phyloP scores from a whole-genome alignment of 2,113 vertebrate genomes.

The Parus major region DNA sequence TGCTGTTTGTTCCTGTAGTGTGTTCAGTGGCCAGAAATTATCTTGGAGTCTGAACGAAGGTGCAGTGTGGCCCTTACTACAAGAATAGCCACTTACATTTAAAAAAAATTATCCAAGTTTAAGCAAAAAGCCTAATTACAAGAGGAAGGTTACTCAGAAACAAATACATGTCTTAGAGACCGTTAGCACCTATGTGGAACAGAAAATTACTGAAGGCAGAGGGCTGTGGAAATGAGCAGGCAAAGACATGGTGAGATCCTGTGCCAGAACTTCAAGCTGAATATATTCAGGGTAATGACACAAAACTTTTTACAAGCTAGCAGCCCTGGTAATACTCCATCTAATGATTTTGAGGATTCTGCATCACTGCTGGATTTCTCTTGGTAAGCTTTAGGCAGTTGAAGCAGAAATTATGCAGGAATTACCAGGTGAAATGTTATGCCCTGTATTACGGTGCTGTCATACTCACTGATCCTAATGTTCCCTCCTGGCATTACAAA shows the following conservation, averaged over 20 bases:
- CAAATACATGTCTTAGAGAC: neutral
- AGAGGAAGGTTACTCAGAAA: neutral
- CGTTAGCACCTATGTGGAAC: neutral
- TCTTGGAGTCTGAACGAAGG: neutral
- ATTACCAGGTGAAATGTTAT: conserved; percentile 47
- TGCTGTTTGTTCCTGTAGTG: neutral
- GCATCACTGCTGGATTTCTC: neutral
- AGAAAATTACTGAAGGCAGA: neutral
- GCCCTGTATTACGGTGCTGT: neutral
- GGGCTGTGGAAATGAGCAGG: neutral
- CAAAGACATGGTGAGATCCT: neutral
- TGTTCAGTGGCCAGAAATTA: neutral
- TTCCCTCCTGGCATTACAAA: conserved; percentile 35
- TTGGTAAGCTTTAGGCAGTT: neutral
- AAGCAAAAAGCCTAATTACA: neutral
- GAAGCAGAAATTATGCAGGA: neutral
- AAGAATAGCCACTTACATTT: neutral
- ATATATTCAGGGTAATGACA: neutral
- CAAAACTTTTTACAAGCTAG: neutral
- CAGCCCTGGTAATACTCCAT: neutral
- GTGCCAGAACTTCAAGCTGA: neutral
- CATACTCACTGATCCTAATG: conserved; percentile 22
- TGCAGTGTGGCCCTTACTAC: neutral
- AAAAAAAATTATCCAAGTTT: neutral
- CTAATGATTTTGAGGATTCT: neutral